Evolutionary conservation across 2,888 invertebrate genomes (phyloP).

Genomic region (Leptinotarsa tumamoca): DNA sequence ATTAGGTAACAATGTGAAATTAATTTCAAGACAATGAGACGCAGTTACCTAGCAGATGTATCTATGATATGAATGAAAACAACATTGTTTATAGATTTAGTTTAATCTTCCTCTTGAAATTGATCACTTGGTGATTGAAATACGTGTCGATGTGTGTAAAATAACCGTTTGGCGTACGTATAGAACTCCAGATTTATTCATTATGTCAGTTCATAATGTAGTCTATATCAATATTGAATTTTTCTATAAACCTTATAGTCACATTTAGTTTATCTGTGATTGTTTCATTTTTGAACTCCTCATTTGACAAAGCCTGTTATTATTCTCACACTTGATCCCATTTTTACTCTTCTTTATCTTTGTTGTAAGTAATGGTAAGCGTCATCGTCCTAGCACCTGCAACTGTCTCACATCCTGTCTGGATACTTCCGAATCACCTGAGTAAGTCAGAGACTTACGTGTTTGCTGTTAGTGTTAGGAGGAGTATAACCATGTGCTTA

Average conservation of each 20-base stretch:
- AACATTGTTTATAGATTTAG: too few relatives aligned
- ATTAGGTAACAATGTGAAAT: too few relatives aligned
- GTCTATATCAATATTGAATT: neutral
- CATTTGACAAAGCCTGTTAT: neutral
- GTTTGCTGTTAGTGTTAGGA: slow-evolving; percentile 39
- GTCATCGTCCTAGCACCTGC: slow-evolving; percentile 64
- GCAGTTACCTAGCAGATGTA: too few relatives aligned
- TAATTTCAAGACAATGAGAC: too few relatives aligned
- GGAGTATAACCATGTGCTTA: neutral
- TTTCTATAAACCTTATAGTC: neutral
- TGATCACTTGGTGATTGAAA: too few relatives aligned
- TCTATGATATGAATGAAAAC: too few relatives aligned
- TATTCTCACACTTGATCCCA: slow-evolving; percentile 18
- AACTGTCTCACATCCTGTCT: slow-evolving; percentile 67
- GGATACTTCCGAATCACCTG: slow-evolving; percentile 65
- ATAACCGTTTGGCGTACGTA: too few relatives aligned
- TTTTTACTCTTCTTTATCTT: slow-evolving; percentile 53
- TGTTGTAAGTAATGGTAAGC: slow-evolving; percentile 61
- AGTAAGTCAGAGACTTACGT: slow-evolving; percentile 63
- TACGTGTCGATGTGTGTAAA: too few relatives aligned
- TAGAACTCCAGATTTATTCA: too few relatives aligned
- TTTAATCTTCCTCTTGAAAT: too few relatives aligned
- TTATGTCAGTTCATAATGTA: too few relatives aligned
- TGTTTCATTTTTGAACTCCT: neutral
- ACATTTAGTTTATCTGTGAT: neutral